Percentiles rank a stretch among this genome's conserved stretches.
Conservation (phyloP, 2,113 vertebrate genomes). For the Myxocyprinus asiaticus region DNA sequence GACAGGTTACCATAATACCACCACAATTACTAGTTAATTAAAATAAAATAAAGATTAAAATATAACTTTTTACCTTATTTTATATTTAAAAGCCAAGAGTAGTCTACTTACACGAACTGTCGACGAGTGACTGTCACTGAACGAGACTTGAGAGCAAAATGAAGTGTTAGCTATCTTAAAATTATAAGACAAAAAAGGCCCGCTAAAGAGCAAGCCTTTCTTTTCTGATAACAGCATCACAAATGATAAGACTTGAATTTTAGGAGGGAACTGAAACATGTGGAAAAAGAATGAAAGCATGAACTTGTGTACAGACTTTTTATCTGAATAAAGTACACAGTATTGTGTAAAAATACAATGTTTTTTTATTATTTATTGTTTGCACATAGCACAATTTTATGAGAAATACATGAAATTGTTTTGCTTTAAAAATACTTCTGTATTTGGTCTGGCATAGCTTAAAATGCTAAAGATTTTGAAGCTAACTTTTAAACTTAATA, state of each 20-base stretch:
- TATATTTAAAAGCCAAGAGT: background rate
- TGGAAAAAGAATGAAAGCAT: background rate
- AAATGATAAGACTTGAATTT: slow-evolving; percentile 40
- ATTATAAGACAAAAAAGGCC: background rate
- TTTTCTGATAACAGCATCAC: slow-evolving; percentile 38
- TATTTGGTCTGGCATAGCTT: too few relatives aligned
- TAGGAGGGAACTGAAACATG: background rate
- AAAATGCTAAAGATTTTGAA: too few relatives aligned
- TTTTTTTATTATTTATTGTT: too few relatives aligned
- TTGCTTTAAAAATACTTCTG: too few relatives aligned
- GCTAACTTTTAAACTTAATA: too few relatives aligned
- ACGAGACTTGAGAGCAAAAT: background rate
- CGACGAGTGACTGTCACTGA: background rate
- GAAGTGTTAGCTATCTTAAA: slow-evolving; percentile 17
- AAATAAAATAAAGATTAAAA: too few relatives aligned
- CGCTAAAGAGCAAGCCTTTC: slow-evolving; percentile 9
- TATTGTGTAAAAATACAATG: background rate
- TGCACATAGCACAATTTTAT: too few relatives aligned
- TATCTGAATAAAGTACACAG: slow-evolving; percentile 10
- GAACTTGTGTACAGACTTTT: background rate
- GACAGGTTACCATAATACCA: too few relatives aligned
- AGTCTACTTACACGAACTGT: slow-evolving; percentile 18
- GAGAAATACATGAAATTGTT: too few relatives aligned
- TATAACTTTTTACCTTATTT: background rate
- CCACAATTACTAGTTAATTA: too few relatives aligned